Evolutionary conservation across 2,888 invertebrate genomes (phyloP).

Genomic region (Ctenicera cuprea): DNA sequence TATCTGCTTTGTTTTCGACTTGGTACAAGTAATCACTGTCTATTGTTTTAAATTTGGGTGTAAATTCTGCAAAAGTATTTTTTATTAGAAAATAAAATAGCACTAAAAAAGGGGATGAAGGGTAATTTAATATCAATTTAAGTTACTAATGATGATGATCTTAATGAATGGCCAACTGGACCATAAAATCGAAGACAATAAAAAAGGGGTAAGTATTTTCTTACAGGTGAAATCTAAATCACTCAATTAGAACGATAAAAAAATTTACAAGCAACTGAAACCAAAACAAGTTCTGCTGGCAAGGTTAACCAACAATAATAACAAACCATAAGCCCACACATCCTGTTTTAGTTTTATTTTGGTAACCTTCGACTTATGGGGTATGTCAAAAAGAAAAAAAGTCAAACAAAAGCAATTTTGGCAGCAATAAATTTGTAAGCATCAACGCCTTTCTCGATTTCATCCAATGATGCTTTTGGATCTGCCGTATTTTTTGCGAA

Average conservation of each 20-base stretch:
- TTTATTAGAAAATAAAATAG: too few relatives aligned
- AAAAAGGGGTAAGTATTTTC: background rate
- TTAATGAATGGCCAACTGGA: background rate
- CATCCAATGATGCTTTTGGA: constrained; percentile 53
- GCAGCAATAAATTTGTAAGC: constrained; percentile 44
- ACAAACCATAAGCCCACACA: constrained; percentile 56
- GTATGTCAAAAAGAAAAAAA: constrained; percentile 26
- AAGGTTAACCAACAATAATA: constrained; percentile 56
- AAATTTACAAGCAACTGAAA: constrained; percentile 20
- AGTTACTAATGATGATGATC: background rate
- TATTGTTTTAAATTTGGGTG: too few relatives aligned
- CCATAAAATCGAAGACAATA: background rate
- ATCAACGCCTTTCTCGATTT: constrained; percentile 55
- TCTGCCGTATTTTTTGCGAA: constrained; percentile 46
- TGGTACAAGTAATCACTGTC: too few relatives aligned
- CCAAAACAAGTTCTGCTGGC: constrained; percentile 44
- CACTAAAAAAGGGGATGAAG: too few relatives aligned
- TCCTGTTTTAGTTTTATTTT: constrained; percentile 55
- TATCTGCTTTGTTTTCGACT: too few relatives aligned
- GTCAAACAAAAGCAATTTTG: constrained; percentile 36
- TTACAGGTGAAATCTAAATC: constrained; percentile 21
- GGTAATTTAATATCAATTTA: too few relatives aligned
- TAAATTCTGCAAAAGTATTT: too few relatives aligned
- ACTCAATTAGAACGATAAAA: constrained; percentile 24
- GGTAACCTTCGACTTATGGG: constrained; percentile 47